A percentile compares a stretch with the other conserved stretches of the same genome.
phyloP scores from a whole-genome alignment of 2,888 invertebrate genomes.

The Drosophila paranaensis region DNA sequence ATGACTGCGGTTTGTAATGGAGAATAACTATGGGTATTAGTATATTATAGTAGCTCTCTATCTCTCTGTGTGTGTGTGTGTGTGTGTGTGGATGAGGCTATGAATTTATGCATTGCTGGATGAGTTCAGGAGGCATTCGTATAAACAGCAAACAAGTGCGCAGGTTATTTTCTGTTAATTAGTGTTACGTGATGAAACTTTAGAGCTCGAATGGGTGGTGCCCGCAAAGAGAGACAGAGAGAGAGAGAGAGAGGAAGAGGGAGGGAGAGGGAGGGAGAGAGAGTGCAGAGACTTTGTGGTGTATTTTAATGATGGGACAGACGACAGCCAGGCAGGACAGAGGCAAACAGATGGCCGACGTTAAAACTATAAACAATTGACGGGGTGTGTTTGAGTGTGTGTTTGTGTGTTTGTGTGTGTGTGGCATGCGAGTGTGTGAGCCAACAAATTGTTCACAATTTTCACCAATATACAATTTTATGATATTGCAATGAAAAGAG shows the following conservation, averaged over 20 bases:
- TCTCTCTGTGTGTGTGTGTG: slow-evolving; percentile 3
- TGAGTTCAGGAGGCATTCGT: slow-evolving; percentile 43
- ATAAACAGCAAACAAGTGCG: slow-evolving; percentile 67
- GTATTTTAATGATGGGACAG: slow-evolving; percentile 49
- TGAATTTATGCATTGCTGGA: slow-evolving; percentile 31
- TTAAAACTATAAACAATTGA: slow-evolving; percentile 54
- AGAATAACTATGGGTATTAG: slow-evolving; percentile 13
- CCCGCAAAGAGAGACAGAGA: slow-evolving; percentile 23
- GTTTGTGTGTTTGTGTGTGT: slow-evolving; percentile 28
- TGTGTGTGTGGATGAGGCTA: slow-evolving; percentile 9
- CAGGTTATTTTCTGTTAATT: slow-evolving; percentile 78
- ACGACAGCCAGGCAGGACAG: slow-evolving; percentile 11
- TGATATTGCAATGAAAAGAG: slow-evolving; percentile 48
- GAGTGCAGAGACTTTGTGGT: slow-evolving; percentile 33
- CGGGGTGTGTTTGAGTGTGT: slow-evolving; percentile 28
- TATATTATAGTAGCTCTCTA: slow-evolving; percentile 2
- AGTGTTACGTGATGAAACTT: slow-evolving; percentile 76
- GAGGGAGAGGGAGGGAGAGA: not conserved
- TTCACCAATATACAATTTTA: slow-evolving; percentile 77
- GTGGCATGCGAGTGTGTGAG: slow-evolving; percentile 36
- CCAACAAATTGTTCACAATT: slow-evolving; percentile 70
- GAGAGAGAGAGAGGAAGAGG: not conserved
- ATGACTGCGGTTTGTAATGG: slow-evolving; percentile 69
- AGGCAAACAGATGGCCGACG: slow-evolving; percentile 23
- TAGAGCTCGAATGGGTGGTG: slow-evolving; percentile 64